Conservation (phyloP, 2,888 invertebrate species). For the Lomographa bimaculata region DNA sequence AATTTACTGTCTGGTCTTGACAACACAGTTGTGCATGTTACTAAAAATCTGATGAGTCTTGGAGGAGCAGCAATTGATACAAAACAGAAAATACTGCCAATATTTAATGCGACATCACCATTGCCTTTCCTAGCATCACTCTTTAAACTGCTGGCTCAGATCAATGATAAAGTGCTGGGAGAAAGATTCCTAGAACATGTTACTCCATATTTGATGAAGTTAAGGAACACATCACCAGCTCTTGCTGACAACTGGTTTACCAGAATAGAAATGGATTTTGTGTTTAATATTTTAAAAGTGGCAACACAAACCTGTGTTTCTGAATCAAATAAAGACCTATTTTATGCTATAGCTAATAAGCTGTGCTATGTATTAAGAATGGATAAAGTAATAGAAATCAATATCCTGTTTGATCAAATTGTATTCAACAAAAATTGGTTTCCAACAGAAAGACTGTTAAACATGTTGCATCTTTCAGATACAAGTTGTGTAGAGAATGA, state of each 20-base stretch:
- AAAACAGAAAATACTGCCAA: slow-evolving; percentile 63
- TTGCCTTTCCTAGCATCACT: slow-evolving; percentile 68
- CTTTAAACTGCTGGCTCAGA: slow-evolving; percentile 55
- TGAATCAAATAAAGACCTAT: slow-evolving; percentile 73
- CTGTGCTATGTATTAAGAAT: slow-evolving; percentile 83
- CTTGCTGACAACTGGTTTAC: slow-evolving; percentile 85
- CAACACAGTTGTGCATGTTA: slow-evolving; percentile 52
- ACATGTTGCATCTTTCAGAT: slow-evolving; percentile 78
- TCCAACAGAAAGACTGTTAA: slow-evolving; percentile 80
- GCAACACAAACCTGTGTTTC: slow-evolving; percentile 56
- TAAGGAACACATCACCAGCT: slow-evolving; percentile 59
- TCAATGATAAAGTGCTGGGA: slow-evolving; percentile 60
- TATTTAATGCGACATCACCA: slow-evolving; percentile 61
- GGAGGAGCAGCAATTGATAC: slow-evolving; percentile 59
- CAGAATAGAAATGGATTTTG: slow-evolving; percentile 84
- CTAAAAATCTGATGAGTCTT: slow-evolving; percentile 64
- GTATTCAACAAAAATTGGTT: slow-evolving; percentile 85
- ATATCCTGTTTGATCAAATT: slow-evolving; percentile 82
- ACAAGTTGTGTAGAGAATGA: slow-evolving; percentile 47
- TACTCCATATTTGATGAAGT: slow-evolving; percentile 63
- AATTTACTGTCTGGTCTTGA: slow-evolving; percentile 70
- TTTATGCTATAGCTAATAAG: slow-evolving; percentile 84
- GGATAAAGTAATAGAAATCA: slow-evolving; percentile 83
- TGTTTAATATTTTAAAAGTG: slow-evolving; percentile 77
- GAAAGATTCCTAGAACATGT: slow-evolving; percentile 62